Evolutionary conservation across 2,113 vertebrate species (phyloP), one percentile per base, ranked within the genome.

Genomic region (Urocolius indicus): DNA sequence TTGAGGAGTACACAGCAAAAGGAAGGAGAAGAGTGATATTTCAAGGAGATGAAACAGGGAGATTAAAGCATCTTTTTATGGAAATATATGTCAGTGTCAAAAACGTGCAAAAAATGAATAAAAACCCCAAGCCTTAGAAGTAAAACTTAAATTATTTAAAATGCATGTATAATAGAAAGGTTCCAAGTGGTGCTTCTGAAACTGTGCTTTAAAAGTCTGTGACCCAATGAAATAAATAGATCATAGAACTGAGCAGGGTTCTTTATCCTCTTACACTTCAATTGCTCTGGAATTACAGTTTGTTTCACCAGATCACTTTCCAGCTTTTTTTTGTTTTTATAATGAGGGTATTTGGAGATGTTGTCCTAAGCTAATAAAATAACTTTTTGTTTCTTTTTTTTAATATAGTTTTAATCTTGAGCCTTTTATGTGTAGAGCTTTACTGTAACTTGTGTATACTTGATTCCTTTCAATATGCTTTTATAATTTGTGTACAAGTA

Each of bases 61-160:
- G 63, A 93, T 85, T 59, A 93, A 90, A 92, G 68, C 17, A 4
- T 73, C 21, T 92, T 93, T 68, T 73, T 55, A 71, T 81, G 55
- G 73, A 88, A 87, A 90, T 78, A n/a, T 4, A 6, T 63, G 19
- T 77, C 92, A 86, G 26, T 54, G 59, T 74, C 69, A 91, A 36
- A 41, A 41, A 41, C 12, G 38, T 41, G 38, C 38, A 41, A 9
- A 65, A 78, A 90, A 76, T 41, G 86, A 54, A 24, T 49, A 46
- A 88, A 62, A 51, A 4, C 18, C 13, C 61, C 45, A 26, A 84
- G 59, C 34, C 34, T 80, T 78, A 81, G 72, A 75, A 92, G 54
- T 71, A 65, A 90, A 93, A 67, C 4, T 32, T 92, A n/a, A 94
- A 90, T 86, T 34, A 77, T 90, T 94, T 79, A 78, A 80, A 84